Evolutionary conservation across 2,797 vertebrate species (phyloP), one percentile per base, ranked within the genome.

Genomic region (Muscicapa striata): DNA sequence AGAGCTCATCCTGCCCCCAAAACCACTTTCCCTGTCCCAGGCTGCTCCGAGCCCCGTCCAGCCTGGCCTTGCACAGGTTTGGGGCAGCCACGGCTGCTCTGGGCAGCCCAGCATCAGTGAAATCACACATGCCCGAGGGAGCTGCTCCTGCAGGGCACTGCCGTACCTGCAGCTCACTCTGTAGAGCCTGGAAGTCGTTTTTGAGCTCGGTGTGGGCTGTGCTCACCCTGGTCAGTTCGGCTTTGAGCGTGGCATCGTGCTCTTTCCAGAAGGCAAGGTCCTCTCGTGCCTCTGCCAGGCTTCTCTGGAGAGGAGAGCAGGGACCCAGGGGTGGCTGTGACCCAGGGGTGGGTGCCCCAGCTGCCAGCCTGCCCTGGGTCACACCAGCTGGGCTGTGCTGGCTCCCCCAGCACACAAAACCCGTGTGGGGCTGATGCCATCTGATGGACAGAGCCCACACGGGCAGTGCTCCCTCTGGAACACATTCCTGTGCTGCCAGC

Each of bases 151-250:
- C 1, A 0, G 76, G 75, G 49, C 30, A 0, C 26, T 3, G 8
- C 9, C 4, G 0, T 97, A 99, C 99, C 99, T 99, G 98, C 61
- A 99, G 96, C 79, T 99, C 96, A 29, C 96, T 97, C 52, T 98
- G 98, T 59, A 99, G 85, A 68, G 97, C 52, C 5, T 98, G 98
- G 87, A 99, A 97, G 85, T 98, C 98, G 74, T 97, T 98, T 22
- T 89, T 92, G 17, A 97, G 97, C 96, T 98, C 96, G 19, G 87
- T 87, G 49, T 99, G 98, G 6, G 95, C 98, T 11, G 95, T 88
- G 94, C 66, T 97, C 75, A 98, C 95, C 14, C 97, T 92, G 77
- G 18, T 97, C 91, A 96, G 96, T 16, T 95, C 98, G 5, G 97
- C 95, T 95, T 97, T 98, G 84, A 99, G 96, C 2, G 98, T 96